Conservation (phyloP, 2,797 vertebrate species). For the Macroramphosus scolopax region DNA sequence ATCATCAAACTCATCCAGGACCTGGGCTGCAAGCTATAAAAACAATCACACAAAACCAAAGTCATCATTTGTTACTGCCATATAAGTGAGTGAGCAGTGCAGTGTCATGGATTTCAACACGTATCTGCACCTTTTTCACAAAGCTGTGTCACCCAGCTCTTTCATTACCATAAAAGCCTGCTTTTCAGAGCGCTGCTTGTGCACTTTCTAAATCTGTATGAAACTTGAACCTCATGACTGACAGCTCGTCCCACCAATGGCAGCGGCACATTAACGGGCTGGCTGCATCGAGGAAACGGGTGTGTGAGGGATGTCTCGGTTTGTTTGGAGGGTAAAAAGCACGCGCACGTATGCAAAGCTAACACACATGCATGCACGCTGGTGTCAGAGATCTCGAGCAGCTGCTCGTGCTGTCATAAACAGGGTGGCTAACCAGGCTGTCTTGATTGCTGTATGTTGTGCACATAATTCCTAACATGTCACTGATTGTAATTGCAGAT, state of each 20-base stretch:
- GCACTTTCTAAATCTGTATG: conserved; percentile 82
- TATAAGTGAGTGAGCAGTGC: too few relatives aligned
- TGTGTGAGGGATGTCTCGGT: conserved; percentile 33
- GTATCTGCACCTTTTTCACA: conserved; percentile 30
- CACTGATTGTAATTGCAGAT: conserved; percentile 12
- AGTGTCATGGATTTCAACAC: too few relatives aligned
- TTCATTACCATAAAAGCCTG: conserved; percentile 79
- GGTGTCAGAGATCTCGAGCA: conserved; percentile 42
- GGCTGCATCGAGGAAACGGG: conserved; percentile 48
- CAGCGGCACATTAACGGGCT: conserved; percentile 20
- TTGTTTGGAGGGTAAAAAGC: conserved; percentile 41
- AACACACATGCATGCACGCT: conserved; percentile 4
- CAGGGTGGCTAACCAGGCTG: conserved; percentile 30
- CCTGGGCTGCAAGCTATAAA: conserved; percentile 88
- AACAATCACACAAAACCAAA: conserved; percentile 2
- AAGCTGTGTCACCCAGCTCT: conserved; percentile 28
- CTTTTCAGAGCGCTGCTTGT: conserved; percentile 66
- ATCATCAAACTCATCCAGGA: conserved; percentile 88
- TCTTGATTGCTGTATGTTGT: conserved; percentile 33
- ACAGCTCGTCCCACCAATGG: conserved; percentile 68
- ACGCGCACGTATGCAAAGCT: conserved; percentile 11
- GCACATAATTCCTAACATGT: conserved; percentile 17
- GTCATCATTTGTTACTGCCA: not conserved
- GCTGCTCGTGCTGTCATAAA: conserved; percentile 47
- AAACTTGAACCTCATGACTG: conserved; percentile 75